A percentile compares a stretch with the other conserved stretches of the same genome.
These are phyloP conservation scores for Drosophila funebris DNA, from an alignment of 1,140 invertebrate genomes.

Conservation along the genomic window DNA sequence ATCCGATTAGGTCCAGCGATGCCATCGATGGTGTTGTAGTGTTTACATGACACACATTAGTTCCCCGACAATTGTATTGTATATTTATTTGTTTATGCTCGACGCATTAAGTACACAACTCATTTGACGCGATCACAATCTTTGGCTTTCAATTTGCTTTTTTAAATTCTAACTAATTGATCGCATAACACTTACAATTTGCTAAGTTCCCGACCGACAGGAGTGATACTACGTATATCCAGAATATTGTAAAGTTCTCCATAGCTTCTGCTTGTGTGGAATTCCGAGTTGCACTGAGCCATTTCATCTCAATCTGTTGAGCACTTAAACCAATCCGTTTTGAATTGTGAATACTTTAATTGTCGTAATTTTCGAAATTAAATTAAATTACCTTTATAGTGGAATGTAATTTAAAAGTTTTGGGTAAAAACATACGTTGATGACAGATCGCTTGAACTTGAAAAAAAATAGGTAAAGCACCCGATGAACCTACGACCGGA, in stretches of 20 bases:
- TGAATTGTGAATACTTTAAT: constrained; percentile 50
- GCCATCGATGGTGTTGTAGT: constrained; percentile 17
- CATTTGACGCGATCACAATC: constrained; percentile 24
- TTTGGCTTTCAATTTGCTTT: background rate
- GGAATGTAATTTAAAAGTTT: background rate
- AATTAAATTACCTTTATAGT: constrained; percentile 49
- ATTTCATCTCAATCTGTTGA: background rate
- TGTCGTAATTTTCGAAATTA: constrained; percentile 67
- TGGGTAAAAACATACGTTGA: constrained; percentile 10
- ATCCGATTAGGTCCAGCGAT: constrained; percentile 51
- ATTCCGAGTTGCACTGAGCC: constrained; percentile 18
- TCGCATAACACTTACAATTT: constrained; percentile 21
- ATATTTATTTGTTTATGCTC: constrained; percentile 62
- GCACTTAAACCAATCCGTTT: constrained; percentile 7
- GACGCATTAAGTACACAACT: constrained; percentile 26
- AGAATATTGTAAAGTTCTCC: background rate
- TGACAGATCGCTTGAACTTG: constrained; percentile 57
- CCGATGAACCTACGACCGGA: constrained; percentile 25
- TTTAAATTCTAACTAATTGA: background rate
- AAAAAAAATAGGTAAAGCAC: constrained; percentile 46
- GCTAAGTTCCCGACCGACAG: background rate
- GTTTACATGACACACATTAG: constrained; percentile 45
- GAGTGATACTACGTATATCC: background rate
- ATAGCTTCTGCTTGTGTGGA: background rate
- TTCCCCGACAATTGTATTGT: constrained; percentile 2